Evolutionary conservation across 2,113 vertebrate species (phyloP).

Genomic region (Engraulis encrasicolus): DNA sequence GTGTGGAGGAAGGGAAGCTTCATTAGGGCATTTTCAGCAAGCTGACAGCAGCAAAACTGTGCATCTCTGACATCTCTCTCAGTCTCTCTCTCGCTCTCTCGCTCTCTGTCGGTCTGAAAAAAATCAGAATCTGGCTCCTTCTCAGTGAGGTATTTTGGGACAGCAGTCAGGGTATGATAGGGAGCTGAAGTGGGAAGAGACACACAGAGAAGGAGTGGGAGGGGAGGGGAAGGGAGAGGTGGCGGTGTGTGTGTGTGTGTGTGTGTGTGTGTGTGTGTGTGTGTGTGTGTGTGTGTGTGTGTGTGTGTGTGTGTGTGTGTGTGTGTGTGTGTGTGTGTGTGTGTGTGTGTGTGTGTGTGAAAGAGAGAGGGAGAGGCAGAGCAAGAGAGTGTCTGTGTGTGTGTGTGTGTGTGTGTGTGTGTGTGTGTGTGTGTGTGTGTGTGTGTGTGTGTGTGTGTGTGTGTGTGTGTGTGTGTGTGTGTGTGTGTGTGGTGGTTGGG

Average conservation of each 20-base stretch:
- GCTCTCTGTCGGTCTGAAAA: constrained; percentile 32
- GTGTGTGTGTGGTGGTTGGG: background rate
- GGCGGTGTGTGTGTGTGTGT: constrained; percentile 41
- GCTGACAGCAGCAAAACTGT: constrained; percentile 54
- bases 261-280: background rate
- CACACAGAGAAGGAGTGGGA: constrained; percentile 29
- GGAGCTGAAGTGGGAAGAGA: constrained; percentile 30
- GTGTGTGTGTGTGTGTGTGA: background rate
- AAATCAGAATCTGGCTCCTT: constrained; percentile 8
- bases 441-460: constrained; percentile 34
- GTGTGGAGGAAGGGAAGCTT: constrained; percentile 29
- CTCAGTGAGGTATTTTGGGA: constrained; percentile 47
- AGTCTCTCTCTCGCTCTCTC: constrained; percentile 13
- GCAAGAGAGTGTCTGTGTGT: constrained; percentile 50
- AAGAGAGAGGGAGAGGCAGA: constrained; percentile 40
- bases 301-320: background rate
- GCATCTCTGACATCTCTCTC: constrained; percentile 39
- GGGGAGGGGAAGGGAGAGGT: constrained; percentile 43
- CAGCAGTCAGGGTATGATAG: constrained; percentile 34
- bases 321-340: background rate
- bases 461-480: background rate
- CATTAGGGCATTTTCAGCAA: constrained; percentile 54
- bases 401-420: background rate
- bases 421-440: constrained; percentile 33
- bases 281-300: background rate